Evolutionary conservation across 1,140 invertebrate species (phyloP).

Genomic region (Euwallacea similis): DNA sequence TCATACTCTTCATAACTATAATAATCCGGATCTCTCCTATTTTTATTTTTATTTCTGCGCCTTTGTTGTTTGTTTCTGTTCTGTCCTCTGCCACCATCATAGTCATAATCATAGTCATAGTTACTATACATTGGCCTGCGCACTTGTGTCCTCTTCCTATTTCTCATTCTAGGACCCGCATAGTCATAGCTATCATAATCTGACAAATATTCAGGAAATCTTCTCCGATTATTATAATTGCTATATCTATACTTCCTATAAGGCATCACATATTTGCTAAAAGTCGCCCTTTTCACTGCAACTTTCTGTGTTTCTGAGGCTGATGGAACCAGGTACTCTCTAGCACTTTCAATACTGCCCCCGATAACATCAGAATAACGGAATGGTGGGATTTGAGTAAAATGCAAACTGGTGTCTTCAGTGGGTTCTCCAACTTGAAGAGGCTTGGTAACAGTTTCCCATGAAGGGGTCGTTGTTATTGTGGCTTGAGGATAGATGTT

Average conservation of each 20-base stretch:
- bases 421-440: background rate
- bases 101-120: constrained; percentile 33
- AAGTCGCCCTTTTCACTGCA: constrained; percentile 20
- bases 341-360: background rate
- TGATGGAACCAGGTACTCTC: background rate
- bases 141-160: constrained; percentile 20
- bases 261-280: background rate
- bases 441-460: constrained; percentile 10
- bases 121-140: constrained; percentile 20
- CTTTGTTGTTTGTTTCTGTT: constrained; percentile 17
- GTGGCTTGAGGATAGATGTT: constrained; percentile 10
- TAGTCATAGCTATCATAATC: constrained; percentile 32
- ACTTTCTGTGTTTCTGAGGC: constrained; percentile 16
- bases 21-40: constrained; percentile 22
- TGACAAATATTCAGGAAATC: constrained; percentile 19
- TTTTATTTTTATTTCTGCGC: constrained; percentile 25
- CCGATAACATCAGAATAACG: constrained; percentile 1
- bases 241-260: constrained; percentile 9
- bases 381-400: background rate
- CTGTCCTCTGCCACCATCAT: constrained; percentile 14
- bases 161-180: constrained; percentile 9
- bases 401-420: background rate
- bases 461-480: background rate
- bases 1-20: constrained; percentile 31
- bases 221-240: constrained; percentile 11